phyloP scores from a whole-genome alignment of 2,113 vertebrate species.

The Callospermophilus lateralis region DNA sequence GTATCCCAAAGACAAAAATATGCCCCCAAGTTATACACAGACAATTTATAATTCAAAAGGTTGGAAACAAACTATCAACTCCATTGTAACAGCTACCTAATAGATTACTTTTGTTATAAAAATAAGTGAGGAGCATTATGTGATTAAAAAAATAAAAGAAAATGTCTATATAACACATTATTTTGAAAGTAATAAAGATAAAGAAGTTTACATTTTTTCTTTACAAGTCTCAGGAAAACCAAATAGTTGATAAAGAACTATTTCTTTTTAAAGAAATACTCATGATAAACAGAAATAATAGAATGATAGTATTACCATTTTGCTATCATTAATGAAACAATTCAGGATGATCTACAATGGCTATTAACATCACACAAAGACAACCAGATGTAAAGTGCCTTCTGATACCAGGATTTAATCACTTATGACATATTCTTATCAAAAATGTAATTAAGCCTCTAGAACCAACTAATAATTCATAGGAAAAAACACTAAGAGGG shows the following conservation, averaged over 20 bases:
- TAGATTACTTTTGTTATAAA: not conserved
- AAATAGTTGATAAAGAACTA: conserved; percentile 15
- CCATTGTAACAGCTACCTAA: not conserved
- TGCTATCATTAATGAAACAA: not conserved
- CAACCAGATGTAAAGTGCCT: not conserved
- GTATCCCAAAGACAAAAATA: not conserved
- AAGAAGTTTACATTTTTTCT: not conserved
- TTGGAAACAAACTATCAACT: not conserved
- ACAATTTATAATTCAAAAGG: not conserved
- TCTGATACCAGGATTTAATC: not conserved
- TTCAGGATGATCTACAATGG: not conserved
- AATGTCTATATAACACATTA: not conserved
- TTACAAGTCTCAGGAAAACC: not conserved
- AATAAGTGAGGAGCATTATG: not conserved
- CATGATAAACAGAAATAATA: not conserved
- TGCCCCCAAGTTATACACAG: not conserved
- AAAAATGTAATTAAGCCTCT: not conserved
- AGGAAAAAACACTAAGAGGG: not conserved
- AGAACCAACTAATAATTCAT: not conserved
- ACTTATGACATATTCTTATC: not conserved
- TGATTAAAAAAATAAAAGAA: not conserved
- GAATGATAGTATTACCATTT: not conserved
- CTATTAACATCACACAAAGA: not conserved
- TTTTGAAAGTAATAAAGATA: conserved; percentile 17
- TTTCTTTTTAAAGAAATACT: conserved; percentile 34